Conservation (phyloP, 2,888 invertebrate genomes). For the Sycophila texana region DNA sequence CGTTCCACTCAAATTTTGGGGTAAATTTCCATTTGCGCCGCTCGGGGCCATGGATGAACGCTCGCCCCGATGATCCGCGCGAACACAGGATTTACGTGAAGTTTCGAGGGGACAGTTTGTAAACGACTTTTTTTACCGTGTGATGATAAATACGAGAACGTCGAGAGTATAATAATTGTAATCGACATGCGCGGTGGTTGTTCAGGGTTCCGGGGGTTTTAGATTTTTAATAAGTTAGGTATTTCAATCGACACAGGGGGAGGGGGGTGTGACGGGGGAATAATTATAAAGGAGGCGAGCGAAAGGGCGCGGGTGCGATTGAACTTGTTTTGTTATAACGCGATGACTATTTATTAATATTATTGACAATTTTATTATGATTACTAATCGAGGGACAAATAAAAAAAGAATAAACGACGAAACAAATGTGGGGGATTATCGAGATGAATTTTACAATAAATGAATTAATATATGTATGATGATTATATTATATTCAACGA, state of each 20-base stretch:
- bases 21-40: conserved; percentile 29
- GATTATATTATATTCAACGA: conserved; percentile 72
- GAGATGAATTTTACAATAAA: conserved; percentile 47
- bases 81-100: conserved; percentile 32
- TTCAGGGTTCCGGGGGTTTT: conserved; percentile 44
- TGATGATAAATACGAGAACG: conserved; percentile 35
- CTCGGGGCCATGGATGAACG: conserved; percentile 2
- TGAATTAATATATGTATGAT: conserved; percentile 62
- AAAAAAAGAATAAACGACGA: conserved; percentile 21
- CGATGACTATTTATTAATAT: conserved; percentile 58
- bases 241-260: conserved; percentile 23
- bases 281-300: not conserved
- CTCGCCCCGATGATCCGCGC: conserved; percentile 9
- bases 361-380: conserved; percentile 59
- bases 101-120: conserved; percentile 43
- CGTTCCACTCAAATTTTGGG: conserved; percentile 40
- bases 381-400: conserved; percentile 54
- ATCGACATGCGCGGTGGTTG: conserved; percentile 42
- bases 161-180: conserved; percentile 4
- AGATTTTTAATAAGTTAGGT: conserved; percentile 53
- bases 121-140: conserved; percentile 51
- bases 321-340: conserved; percentile 53
- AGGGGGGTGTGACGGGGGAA: conserved; percentile 4
- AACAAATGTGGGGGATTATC: conserved; percentile 43
- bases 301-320: conserved; percentile 32